Percentiles rank a stretch among this genome's conserved stretches.
Evolutionary conservation across 2,888 invertebrate species (phyloP).

Genomic region (Perdita meconis): DNA sequence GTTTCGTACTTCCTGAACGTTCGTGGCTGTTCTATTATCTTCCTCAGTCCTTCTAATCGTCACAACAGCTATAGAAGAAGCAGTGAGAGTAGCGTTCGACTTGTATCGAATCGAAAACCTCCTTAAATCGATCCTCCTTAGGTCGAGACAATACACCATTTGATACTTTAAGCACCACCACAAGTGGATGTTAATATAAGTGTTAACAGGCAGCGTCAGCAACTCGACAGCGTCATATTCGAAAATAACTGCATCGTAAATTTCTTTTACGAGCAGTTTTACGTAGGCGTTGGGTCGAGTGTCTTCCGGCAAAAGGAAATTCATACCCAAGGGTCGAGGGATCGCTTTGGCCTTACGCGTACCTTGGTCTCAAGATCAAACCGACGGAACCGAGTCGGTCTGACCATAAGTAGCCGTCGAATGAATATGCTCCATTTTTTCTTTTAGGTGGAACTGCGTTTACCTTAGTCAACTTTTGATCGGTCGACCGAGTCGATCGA

Average conservation of each 20-base stretch:
- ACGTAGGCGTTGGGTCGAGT: conserved; percentile 45
- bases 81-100: too few relatives aligned
- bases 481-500: too few relatives aligned
- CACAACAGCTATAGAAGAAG: too few relatives aligned
- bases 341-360: conserved; percentile 30
- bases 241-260: conserved; percentile 39
- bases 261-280: conserved; percentile 39
- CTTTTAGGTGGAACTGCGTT: too few relatives aligned
- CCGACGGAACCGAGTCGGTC: conserved; percentile 28
- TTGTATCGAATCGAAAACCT: too few relatives aligned
- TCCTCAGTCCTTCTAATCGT: too few relatives aligned
- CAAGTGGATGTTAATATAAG: conserved; percentile 9
- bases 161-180: conserved; percentile 3
- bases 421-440: conserved; percentile 11
- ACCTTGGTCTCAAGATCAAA: neutral
- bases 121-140: too few relatives aligned
- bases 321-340: conserved; percentile 33
- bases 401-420: neutral
- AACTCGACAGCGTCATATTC: neutral
- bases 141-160: too few relatives aligned
- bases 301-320: conserved; percentile 17
- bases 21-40: too few relatives aligned
- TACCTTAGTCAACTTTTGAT: too few relatives aligned
- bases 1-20: too few relatives aligned
- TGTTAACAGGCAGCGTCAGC: conserved; percentile 14